Conservation (phyloP, 2,113 vertebrate genomes). For the Macquaria ambigua region DNA sequence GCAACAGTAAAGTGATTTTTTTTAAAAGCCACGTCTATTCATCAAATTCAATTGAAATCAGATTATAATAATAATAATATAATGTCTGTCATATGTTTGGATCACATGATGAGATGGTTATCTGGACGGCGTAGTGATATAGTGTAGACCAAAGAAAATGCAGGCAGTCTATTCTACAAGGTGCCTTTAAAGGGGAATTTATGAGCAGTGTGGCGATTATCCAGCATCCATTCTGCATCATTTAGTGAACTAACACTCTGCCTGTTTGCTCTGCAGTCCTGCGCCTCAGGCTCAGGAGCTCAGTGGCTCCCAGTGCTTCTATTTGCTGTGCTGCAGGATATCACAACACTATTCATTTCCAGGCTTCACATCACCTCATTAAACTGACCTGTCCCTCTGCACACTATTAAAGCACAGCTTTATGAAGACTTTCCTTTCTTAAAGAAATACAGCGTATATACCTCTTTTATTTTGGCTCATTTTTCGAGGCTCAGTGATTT, state of each 20-base stretch:
- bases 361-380: slow-evolving; percentile 73
- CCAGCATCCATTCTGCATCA: slow-evolving; percentile 74
- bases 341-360: slow-evolving; percentile 71
- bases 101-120: neutral
- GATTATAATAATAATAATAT: slow-evolving; percentile 1
- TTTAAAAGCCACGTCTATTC: slow-evolving; percentile 1
- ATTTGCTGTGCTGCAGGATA: slow-evolving; percentile 70
- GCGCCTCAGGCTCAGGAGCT: slow-evolving; percentile 55
- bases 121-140: neutral
- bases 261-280: slow-evolving; percentile 67
- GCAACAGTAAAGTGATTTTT: neutral
- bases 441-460: neutral
- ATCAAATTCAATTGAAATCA: slow-evolving; percentile 7
- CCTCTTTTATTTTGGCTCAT: slow-evolving; percentile 52
- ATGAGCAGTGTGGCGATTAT: slow-evolving; percentile 62
- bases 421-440: slow-evolving; percentile 33
- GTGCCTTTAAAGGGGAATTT: slow-evolving; percentile 52
- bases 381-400: slow-evolving; percentile 69
- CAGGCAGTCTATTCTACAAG: slow-evolving; percentile 11
- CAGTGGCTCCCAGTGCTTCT: slow-evolving; percentile 74
- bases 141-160: slow-evolving; percentile 11
- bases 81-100: neutral
- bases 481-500: slow-evolving; percentile 65
- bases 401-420: slow-evolving; percentile 56
- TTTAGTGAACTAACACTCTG: slow-evolving; percentile 65